These are phyloP conservation scores for Burhinus bistriatus DNA, from an alignment of 2,113 vertebrate genomes.

Conservation along the genomic window DNA sequence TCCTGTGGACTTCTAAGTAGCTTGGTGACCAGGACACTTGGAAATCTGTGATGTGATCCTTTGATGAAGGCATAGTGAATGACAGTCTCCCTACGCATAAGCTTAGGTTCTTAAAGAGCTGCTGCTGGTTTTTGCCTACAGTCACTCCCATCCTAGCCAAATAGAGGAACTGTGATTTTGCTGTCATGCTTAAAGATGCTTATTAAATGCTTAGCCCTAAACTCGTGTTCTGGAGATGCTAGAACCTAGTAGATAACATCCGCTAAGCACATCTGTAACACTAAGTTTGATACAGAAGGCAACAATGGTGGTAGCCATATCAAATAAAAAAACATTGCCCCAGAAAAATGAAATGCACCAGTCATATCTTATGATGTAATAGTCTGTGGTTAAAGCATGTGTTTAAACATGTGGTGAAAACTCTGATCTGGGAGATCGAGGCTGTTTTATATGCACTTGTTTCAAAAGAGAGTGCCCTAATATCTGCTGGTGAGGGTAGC, in stretches of 20 bases:
- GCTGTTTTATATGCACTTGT: background rate
- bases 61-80: background rate
- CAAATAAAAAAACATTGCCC: background rate
- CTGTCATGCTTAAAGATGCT: background rate
- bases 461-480: background rate
- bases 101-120: background rate
- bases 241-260: background rate
- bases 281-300: background rate
- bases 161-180: background rate
- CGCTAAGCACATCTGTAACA: background rate
- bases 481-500: background rate
- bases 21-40: background rate
- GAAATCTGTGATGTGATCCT: background rate
- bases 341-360: background rate
- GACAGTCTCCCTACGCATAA: background rate
- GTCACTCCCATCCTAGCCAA: background rate
- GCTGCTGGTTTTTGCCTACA: background rate
- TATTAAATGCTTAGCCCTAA: background rate
- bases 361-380: background rate
- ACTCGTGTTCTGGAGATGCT: fast-evolving
- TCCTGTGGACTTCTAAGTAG: background rate
- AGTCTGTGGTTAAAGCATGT: background rate
- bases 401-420: background rate
- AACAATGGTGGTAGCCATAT: background rate
- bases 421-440: background rate